Evolutionary conservation across 2,113 vertebrate species (phyloP).

Genomic region (Pterocles gutturalis): DNA sequence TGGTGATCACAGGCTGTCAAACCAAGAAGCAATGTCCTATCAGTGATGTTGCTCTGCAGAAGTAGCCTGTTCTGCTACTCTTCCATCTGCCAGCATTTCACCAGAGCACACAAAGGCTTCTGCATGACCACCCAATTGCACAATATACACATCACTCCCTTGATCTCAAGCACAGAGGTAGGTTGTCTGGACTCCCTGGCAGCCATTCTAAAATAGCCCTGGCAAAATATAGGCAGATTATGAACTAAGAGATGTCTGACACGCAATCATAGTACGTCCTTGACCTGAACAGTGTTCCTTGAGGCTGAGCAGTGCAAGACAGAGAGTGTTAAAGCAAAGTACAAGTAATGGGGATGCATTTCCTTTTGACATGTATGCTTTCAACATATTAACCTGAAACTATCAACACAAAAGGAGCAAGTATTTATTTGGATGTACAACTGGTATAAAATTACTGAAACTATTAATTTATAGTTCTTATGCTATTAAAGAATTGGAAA

Average conservation of each 20-base stretch:
- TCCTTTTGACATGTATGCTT: background rate
- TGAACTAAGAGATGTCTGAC: background rate
- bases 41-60: background rate
- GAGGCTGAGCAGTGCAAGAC: background rate
- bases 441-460: background rate
- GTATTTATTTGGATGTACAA: background rate
- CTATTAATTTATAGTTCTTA: background rate
- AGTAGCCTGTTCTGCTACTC: background rate
- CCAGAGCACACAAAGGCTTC: background rate
- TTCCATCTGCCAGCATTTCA: background rate
- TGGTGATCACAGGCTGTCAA: background rate
- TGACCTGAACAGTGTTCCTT: background rate
- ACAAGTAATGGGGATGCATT: background rate
- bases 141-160: background rate
- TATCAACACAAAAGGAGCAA: background rate
- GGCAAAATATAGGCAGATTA: background rate
- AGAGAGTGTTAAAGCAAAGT: background rate
- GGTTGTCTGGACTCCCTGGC: background rate
- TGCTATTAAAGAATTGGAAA: background rate
- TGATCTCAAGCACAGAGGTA: background rate
- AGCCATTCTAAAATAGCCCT: background rate
- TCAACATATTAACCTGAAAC: background rate
- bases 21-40: background rate
- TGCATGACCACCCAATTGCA: background rate
- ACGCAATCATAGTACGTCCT: background rate